Percentiles rank a stretch among this genome's conserved stretches.
These are phyloP conservation scores for Copsychus sechellarum DNA, from an alignment of 2,113 vertebrate species.

Conservation along the genomic window DNA sequence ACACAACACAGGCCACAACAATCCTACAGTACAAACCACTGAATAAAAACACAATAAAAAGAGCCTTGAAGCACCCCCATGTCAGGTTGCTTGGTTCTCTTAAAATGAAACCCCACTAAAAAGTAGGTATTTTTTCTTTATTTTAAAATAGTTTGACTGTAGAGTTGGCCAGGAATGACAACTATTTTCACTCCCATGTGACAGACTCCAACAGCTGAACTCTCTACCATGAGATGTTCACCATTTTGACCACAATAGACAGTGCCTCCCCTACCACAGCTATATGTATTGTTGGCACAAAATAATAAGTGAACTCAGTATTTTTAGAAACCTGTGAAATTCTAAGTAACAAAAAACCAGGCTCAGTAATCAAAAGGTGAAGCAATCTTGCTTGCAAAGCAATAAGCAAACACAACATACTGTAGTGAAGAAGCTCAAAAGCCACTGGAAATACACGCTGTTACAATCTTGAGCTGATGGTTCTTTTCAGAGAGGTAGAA, in stretches of 20 bases:
- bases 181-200: background rate
- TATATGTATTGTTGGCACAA: background rate
- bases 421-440: background rate
- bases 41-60: background rate
- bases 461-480: background rate
- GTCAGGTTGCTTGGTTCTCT: background rate
- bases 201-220: background rate
- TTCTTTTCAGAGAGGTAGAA: background rate
- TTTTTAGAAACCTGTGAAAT: background rate
- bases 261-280: background rate
- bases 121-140: background rate
- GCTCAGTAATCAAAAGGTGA: background rate
- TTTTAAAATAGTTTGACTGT: background rate
- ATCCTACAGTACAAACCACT: background rate
- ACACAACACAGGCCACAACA: background rate
- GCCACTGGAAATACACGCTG: background rate
- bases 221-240: background rate
- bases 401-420: background rate
- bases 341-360: background rate
- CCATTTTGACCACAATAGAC: background rate
- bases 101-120: background rate
- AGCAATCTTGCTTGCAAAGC: background rate
- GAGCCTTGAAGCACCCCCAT: background rate
- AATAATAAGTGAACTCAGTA: background rate
- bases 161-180: background rate